Percentiles rank a stretch among this genome's conserved stretches.
phyloP scores from a whole-genome alignment of 2,113 vertebrate genomes.

The Probosciger aterrimus region DNA sequence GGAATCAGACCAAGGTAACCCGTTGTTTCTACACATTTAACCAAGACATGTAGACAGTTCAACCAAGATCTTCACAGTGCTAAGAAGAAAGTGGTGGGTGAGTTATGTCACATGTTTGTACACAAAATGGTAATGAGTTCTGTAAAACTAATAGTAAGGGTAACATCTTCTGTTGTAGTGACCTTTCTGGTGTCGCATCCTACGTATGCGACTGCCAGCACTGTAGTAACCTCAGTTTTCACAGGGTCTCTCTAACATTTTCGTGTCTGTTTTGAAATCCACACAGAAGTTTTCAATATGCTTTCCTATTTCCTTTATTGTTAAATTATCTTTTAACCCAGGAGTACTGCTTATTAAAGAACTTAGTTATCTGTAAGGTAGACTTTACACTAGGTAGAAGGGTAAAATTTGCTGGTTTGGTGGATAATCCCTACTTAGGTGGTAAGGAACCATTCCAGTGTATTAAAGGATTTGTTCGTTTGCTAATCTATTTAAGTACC shows the following conservation, averaged over 20 bases:
- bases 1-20: constrained; percentile 12
- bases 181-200: not conserved
- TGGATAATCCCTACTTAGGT: constrained; percentile 43
- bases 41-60: not conserved
- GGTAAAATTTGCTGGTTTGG: not conserved
- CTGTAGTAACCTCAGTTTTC: not conserved
- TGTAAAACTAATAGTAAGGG: not conserved
- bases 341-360: not conserved
- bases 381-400: not conserved
- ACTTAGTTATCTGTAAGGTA: not conserved
- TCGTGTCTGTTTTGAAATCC: not conserved
- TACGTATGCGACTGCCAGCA: not conserved
- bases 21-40: not conserved
- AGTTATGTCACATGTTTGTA: not conserved
- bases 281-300: not conserved
- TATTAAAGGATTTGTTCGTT: constrained; percentile 64
- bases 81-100: not conserved
- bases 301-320: not conserved
- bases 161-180: not conserved
- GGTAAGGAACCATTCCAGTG: constrained; percentile 51
- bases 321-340: not conserved
- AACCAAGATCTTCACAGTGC: not conserved
- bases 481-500: constrained; percentile 62
- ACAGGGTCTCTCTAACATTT: not conserved
- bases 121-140: not conserved